Evolutionary conservation across 2,113 vertebrate genomes (phyloP).

Genomic region (Gila orcuttii): DNA sequence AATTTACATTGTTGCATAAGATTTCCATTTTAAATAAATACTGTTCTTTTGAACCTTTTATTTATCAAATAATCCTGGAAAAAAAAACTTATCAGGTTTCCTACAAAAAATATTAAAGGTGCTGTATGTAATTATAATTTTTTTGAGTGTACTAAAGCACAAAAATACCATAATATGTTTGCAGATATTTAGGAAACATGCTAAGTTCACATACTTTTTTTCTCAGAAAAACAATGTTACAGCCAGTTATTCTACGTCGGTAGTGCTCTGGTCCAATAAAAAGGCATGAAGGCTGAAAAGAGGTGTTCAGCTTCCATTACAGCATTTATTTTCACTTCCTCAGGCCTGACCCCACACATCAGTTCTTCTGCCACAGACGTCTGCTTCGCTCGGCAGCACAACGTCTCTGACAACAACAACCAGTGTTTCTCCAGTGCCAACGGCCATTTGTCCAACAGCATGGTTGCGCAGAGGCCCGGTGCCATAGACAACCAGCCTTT

Average conservation of each 20-base stretch:
- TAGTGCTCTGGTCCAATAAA: not conserved
- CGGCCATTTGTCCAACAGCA: constrained; percentile 83
- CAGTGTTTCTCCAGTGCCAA: constrained; percentile 88
- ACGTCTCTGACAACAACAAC: constrained; percentile 91
- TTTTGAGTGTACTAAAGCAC: too few species aligned
- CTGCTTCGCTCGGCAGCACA: constrained; percentile 90
- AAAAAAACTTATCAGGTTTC: too few species aligned
- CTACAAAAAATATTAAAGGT: too few species aligned
- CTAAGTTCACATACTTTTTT: too few species aligned
- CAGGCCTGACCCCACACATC: constrained; percentile 82
- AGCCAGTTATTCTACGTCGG: too few species aligned
- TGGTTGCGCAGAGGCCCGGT: constrained; percentile 90
- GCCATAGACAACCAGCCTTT: constrained; percentile 97
- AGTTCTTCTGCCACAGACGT: constrained; percentile 83
- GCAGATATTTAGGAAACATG: too few species aligned
- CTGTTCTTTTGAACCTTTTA: not conserved
- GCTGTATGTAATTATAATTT: too few species aligned
- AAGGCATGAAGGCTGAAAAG: not conserved
- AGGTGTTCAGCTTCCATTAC: not conserved
- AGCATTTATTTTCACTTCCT: constrained; percentile 13
- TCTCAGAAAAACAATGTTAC: too few species aligned
- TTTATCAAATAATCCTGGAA: too few species aligned
- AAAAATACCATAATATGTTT: too few species aligned
- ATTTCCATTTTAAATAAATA: not conserved
- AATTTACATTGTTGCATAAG: not conserved